Base-by-base conservation (phyloP, 2,888 invertebrate genomes). In the Tethea ocularis region DNA sequence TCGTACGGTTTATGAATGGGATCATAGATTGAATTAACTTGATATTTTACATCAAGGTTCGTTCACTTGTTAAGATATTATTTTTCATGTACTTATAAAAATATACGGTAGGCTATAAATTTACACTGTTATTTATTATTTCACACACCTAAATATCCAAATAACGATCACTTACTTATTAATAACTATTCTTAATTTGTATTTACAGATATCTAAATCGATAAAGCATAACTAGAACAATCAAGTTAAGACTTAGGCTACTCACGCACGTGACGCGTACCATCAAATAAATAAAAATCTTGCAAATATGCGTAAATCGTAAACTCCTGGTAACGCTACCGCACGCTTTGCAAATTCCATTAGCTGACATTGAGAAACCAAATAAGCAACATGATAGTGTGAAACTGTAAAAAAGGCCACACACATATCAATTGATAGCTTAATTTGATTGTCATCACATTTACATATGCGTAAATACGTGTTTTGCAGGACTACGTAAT, bases 361-460 rank as follows among this genome's bases (percentile, higher is more conserved):
- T 46, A 46, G 46, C 46, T 46, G 46, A 46, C 46, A 46, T 46
- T 46, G 46, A 46, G 46, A 46, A 46, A 46, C 46, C 46, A 46
- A 20, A 46, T 46, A 46, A n/a, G 46, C 46, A 46, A 20, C 46
- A 46, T 20, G 20, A 41, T 41, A 46, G 46, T 46, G 46, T 46
- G 46, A 46, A 46, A 46, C 46, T 20, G 46, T 20, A 20, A 46
- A 46, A 46, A 46, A 46, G 46, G 46, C 46, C 46, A 46, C 46
- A 46, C 17, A 46, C 46, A 17, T n/a, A 46, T 46, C 46, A 46
- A 46, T 46, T 46, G 46, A 20, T 20, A 46, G 20, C 46, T 20
- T 46, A 46, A 46, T 20, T 46, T 46, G 20, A 46, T 20, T 46
- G 46, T 10, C 46, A 46, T 46, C 46, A 20, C 20, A 46, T 20